These are phyloP conservation scores for Agrochola circellaris DNA, from an alignment of 2,888 invertebrate genomes.

Conservation along the genomic window DNA sequence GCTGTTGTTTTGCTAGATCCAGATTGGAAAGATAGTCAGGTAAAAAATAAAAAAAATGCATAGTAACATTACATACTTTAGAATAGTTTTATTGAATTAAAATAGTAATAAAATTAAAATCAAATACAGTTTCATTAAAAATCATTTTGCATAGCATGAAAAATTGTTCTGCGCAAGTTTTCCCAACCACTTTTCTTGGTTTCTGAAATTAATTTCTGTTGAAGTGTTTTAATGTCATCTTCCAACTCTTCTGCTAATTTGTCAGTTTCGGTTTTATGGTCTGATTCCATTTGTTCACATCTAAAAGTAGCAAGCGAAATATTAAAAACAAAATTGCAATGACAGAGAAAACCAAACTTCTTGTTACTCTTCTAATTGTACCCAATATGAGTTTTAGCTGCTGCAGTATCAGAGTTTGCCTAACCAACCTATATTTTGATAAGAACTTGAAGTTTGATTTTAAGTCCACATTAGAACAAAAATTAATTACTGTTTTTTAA, in stretches of 20 bases:
- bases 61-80: neutral
- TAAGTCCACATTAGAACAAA: neutral
- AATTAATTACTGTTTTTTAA: conserved; percentile 78
- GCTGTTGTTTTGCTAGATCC: neutral
- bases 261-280: conserved; percentile 78
- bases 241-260: conserved; percentile 82
- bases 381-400: neutral
- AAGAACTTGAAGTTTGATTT: neutral
- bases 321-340: neutral
- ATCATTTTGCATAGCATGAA: conserved; percentile 84
- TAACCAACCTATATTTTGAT: neutral
- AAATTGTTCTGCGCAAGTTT: conserved; percentile 79
- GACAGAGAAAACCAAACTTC: neutral
- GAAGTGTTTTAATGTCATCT: conserved; percentile 80
- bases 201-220: conserved; percentile 82
- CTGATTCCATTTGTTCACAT: conserved; percentile 80
- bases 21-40: neutral
- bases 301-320: conserved; percentile 67
- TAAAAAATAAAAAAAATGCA: conserved; percentile 28
- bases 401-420: neutral
- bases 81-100: conserved; percentile 29
- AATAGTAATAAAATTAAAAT: conserved; percentile 17
- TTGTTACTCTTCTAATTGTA: neutral
- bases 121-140: conserved; percentile 64
- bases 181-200: conserved; percentile 84